Base-by-base conservation (phyloP, 1,140 invertebrate species). In the Bombus pyrosoma region DNA sequence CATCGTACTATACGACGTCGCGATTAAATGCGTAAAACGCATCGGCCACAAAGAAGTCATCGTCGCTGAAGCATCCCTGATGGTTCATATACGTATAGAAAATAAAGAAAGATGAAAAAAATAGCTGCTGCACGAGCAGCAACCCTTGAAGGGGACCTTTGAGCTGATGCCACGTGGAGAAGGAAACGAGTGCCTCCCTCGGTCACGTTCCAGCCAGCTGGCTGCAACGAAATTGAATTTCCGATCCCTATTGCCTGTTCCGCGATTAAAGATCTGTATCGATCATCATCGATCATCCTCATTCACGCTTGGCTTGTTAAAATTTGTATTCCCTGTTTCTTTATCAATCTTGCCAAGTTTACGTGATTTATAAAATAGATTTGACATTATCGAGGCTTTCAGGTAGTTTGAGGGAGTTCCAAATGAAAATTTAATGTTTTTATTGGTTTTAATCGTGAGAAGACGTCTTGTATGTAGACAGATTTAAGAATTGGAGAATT, bases 211-310 rank as follows among this genome's bases (percentile, higher is more conserved):
- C 53, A 28, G 13, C 18, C 32, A 41, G 59, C 22, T 41, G 47
- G 28, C 34, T 41, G n/a, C 15, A 28, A 34, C 43, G n/a, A 73
- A 81, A 73, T 81, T 73, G 53, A 72, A 81, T 73, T 81, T 81
- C 18, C 34, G n/a, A 22, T 47, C 25, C 37, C 6, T 12, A 3
- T 6, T 5, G 57, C 18, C 28, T 12, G 28, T 32, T 3, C 1
- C 34, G 28, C 13, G 43, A 41, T 81, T 25, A 6, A 22, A 1
- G 43, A 57, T 22, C 15, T 53, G 25, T 41, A 34, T 37, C 79
- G 43, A 71, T 71, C 68, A 71, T 71, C 37, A 12, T 71, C 34
- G 68, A 71, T 71, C 68, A 28, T 6, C 6, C n/a, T 66, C 68
- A 0, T 13, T 39, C 22, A 37, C 18, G 22, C 10, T 28, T n/a